A percentile compares a stretch with the other conserved stretches of the same genome.
Conservation (phyloP, 2,113 vertebrate genomes). For the Chionomys nivalis region DNA sequence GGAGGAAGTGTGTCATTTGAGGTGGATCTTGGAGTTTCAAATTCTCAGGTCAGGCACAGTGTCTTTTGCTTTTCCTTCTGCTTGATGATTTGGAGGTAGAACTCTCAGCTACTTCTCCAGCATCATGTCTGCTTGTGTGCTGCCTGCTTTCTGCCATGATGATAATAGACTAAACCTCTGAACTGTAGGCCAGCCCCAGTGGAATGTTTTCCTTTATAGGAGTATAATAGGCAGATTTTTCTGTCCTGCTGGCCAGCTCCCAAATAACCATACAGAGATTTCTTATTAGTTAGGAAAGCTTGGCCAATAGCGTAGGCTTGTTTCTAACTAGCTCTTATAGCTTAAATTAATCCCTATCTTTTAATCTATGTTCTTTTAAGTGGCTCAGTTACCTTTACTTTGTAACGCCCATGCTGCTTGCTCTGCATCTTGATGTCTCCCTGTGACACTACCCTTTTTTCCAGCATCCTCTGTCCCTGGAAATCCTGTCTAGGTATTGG, state of each 20-base stretch:
- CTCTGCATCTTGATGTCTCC: background rate
- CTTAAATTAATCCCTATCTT: background rate
- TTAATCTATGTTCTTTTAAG: background rate
- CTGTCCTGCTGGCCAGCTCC: background rate
- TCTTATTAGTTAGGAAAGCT: background rate
- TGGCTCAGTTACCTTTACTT: background rate
- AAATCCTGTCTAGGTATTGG: background rate
- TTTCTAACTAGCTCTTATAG: background rate
- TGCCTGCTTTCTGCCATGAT: background rate
- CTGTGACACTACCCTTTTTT: background rate
- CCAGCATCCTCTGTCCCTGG: background rate
- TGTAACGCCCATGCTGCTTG: background rate
- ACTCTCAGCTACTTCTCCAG: background rate
- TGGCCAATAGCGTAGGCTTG: background rate
- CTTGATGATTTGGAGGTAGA: background rate
- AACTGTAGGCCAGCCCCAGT: background rate
- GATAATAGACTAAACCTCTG: background rate
- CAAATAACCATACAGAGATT: background rate
- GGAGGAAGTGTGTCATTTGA: background rate
- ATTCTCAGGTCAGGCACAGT: background rate
- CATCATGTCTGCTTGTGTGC: background rate
- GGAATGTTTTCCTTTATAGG: background rate
- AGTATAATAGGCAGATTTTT: background rate
- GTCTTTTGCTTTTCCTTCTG: background rate
- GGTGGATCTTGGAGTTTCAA: background rate